phyloP scores from a whole-genome alignment of 1,140 invertebrate species.

The Sarcophaga peregrina region DNA sequence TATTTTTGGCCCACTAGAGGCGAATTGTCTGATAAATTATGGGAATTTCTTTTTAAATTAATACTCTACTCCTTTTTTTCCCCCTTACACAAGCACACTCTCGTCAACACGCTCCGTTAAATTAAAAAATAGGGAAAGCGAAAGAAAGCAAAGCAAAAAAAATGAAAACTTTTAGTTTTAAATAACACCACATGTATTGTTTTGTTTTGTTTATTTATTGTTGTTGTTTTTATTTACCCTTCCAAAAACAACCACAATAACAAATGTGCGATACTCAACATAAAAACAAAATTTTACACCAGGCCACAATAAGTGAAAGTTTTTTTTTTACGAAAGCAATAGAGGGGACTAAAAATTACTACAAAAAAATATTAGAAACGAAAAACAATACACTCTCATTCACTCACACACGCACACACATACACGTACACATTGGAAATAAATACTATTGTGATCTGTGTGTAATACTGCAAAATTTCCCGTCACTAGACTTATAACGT shows the following conservation, averaged over 20 bases:
- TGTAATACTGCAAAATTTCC: not conserved
- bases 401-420: not conserved
- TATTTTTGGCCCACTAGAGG: too few relatives aligned
- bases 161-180: slow-evolving; percentile 12
- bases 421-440: too few relatives aligned
- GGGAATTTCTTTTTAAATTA: too few relatives aligned
- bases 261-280: not conserved
- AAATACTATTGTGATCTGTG: too few relatives aligned
- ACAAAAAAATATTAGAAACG: not conserved
- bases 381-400: not conserved
- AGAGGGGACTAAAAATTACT: not conserved
- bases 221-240: not conserved
- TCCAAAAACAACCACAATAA: not conserved
- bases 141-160: not conserved
- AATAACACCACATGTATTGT: slow-evolving; percentile 14
- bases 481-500: not conserved
- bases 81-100: too few relatives aligned
- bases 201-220: not conserved
- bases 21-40: too few relatives aligned
- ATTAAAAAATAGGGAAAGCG: too few relatives aligned
- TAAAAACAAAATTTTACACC: slow-evolving; percentile 5
- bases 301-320: slow-evolving; percentile 3
- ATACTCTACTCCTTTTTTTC: too few relatives aligned
- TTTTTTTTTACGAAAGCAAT: not conserved
- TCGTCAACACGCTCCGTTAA: too few relatives aligned